Evolutionary conservation across 2,113 vertebrate genomes (phyloP), one percentile per base, ranked within the genome.

Genomic region (Budorcas taxicolor): DNA sequence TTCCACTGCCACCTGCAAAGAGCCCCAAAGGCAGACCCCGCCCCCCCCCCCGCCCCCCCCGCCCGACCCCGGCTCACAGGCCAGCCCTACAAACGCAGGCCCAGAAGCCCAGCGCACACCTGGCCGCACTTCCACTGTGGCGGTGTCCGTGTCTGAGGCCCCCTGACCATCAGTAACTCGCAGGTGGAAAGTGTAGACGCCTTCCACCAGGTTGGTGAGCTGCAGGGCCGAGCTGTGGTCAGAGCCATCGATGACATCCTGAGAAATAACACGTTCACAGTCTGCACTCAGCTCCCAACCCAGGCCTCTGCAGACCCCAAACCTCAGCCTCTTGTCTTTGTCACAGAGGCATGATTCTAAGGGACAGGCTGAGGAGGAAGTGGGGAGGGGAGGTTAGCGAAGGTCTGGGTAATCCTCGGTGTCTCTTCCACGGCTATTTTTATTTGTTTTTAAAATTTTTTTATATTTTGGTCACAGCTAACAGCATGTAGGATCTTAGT

Each of bases 201-300:
- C 99, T 96, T 99, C 99, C 53, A 99, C 99, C 97, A 99, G 99
- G 96, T 99, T 99, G 40, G 99, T 98, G 27, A 99, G 98, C 97
- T 99, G 99, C 45, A 99, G 98, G 0, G 98, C 98, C 31, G 98
- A 98, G 82, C 98, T 96, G 0, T 96, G 98, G 40, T 99, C 99
- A 5, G 99, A 99, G 87, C 98, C 98, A 36, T 98, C 99, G 57
- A 99, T 98, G 25, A 99, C 98, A 47, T 99, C 99, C 99, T 99
- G 98, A 1, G 45, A 96, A 98, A 92, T 2, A 57, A 91, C 12
- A 10, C 16, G 52, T 33, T 45, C 33, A 23, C 27, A 14, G 33
- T 90, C 74, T 5, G 16, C 7, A 6, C 36, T 43, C 13, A 19
- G 62, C 0, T 47, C 52, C 33, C 60, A 71, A 40, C 53, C 64